phyloP scores from a whole-genome alignment of 2,113 vertebrate genomes.

The Herpetotheres cachinnans region DNA sequence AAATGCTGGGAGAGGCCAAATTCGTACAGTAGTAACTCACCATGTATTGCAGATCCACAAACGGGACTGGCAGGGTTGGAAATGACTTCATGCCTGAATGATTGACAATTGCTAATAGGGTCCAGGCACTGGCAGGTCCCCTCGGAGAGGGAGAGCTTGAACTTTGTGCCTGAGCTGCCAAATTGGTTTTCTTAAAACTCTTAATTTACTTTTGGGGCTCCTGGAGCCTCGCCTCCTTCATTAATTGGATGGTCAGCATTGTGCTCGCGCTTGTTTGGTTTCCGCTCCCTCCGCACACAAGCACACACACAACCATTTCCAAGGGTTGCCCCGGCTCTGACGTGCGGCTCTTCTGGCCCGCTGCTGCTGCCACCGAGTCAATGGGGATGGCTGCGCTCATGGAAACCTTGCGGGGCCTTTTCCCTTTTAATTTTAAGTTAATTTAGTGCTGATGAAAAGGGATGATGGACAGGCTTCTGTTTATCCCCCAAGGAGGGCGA shows the following conservation, averaged over 20 bases:
- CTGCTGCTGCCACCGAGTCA: neutral
- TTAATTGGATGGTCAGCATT: slow-evolving; percentile 20
- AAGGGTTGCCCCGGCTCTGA: neutral
- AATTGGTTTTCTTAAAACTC: slow-evolving; percentile 50
- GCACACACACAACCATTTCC: neutral
- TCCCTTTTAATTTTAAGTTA: slow-evolving; percentile 22
- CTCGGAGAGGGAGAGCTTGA: neutral
- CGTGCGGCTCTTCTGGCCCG: neutral
- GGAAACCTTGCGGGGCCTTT: neutral
- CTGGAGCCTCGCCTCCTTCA: neutral
- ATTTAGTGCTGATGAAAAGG: neutral
- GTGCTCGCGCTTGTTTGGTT: neutral
- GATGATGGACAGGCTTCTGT: neutral
- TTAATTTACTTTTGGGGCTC: slow-evolving; percentile 13
- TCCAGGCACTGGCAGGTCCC: slow-evolving; percentile 6
- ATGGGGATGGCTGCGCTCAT: fast-evolving
- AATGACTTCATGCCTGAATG: slow-evolving; percentile 14
- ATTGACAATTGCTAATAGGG: slow-evolving; percentile 53
- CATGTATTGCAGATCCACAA: neutral
- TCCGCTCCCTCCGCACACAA: neutral
- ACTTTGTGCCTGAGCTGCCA: slow-evolving; percentile 47
- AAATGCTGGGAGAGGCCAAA: neutral
- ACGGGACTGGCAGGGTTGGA: neutral
- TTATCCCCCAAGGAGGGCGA: neutral
- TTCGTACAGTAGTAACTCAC: neutral